These are phyloP conservation scores for Metopolophium dirhodum DNA, from an alignment of 1,140 invertebrate genomes.

Conservation along the genomic window DNA sequence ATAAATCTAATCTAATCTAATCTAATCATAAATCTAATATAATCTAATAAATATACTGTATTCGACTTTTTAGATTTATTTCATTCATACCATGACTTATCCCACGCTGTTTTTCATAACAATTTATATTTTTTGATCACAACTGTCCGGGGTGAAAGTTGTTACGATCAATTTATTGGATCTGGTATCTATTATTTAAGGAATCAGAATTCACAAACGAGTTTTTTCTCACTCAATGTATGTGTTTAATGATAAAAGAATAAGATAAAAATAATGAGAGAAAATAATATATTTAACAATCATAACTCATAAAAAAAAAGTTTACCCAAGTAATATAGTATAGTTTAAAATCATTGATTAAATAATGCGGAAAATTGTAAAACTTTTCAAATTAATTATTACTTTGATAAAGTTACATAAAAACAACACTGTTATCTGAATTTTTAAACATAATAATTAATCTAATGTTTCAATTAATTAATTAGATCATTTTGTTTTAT, in stretches of 20 bases:
- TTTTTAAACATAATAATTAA: not conserved
- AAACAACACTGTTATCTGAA: not conserved
- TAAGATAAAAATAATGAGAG: not conserved
- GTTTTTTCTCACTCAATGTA: not conserved
- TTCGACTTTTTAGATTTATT: not conserved
- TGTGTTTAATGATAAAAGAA: too few species aligned
- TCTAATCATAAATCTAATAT: not conserved
- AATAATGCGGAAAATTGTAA: not conserved
- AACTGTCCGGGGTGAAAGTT: not conserved
- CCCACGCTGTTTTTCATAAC: not conserved
- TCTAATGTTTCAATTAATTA: not conserved
- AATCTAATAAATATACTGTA: not conserved
- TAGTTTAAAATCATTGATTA: constrained; percentile 2
- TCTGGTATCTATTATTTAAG: not conserved
- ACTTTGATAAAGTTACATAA: not conserved
- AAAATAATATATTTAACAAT: not conserved
- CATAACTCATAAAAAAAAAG: not conserved
- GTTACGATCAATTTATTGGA: not conserved
- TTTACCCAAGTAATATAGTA: not conserved
- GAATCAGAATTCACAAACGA: not conserved
- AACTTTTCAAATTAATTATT: constrained; percentile 19
- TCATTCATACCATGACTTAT: not conserved
- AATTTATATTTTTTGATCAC: not conserved
- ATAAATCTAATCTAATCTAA: not conserved
- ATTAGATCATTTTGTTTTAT: not conserved